Base-by-base conservation (phyloP, 35 echinoderm and acorn worm species). In the Amphiura filiformis region DNA sequence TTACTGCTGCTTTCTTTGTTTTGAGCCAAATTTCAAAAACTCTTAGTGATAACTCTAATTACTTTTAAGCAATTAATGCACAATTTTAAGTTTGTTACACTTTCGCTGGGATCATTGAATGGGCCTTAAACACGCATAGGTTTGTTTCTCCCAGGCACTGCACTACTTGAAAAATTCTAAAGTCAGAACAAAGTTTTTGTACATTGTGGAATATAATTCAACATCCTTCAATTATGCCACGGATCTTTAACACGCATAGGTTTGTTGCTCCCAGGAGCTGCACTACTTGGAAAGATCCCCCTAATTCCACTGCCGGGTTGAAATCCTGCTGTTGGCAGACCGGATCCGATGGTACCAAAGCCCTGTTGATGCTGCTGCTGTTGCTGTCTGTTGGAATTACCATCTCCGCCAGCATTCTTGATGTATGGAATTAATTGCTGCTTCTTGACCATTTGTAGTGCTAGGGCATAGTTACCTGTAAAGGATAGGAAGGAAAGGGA, bases 371-470 rank as follows among this genome's bases (percentile, higher is more conserved):
- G 61, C 2, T 70, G 61, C 26, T 5, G 26, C 61, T 70, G 61
- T 3, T n/a, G 9, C 2, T n/a, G 9, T 3, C 11, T 15, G 61
- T 70, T 70, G 26, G 9, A 3, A 4, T 1, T 3, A 4, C 3
- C 26, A 30, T n/a, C 61, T 4, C 26, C 61, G 26, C 17, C 15
- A 4, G 61, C 7, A n/a, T n/a, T n/a, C 84, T 92, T 94, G 39
- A 92, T 40, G 82, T 91, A 91, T 0, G 95, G 92, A 38, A 97
- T 92, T 77, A 97, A 33, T 70, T 97, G 95, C 35, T 97, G 92
- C 56, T 94, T 97, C 83, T 97, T 97, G 0, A 97, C 87, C 95
- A 97, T 97, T 70, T 97, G 92, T 20, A 97, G 86, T 18, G 95
- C 95, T 84, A 94, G 33, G 33, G 81, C 78, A 37, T 91, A 82